Conservation (phyloP, 2,888 invertebrate species). For the Rutpela maculata region DNA sequence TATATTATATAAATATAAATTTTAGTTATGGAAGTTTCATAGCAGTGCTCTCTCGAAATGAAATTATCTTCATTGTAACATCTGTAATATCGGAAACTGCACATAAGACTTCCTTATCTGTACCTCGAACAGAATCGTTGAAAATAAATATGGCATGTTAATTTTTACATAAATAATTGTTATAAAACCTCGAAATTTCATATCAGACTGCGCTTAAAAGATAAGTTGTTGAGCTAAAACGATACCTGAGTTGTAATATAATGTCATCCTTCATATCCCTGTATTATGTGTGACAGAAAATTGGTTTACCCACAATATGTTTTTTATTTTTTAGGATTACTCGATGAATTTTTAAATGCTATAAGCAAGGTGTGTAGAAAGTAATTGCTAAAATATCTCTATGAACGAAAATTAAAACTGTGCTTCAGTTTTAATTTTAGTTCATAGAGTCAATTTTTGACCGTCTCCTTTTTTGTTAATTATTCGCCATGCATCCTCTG, state of each 20-base stretch:
- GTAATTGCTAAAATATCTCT: no score
- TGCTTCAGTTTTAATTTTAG: no score
- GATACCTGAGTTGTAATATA: background rate
- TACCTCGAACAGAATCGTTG: constrained; percentile 29
- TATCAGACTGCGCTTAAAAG: constrained; percentile 14
- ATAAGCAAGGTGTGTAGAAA: no score
- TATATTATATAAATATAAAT: constrained; percentile 60
- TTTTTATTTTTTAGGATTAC: background rate
- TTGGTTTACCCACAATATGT: background rate
- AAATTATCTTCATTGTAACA: constrained; percentile 46
- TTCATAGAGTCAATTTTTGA: no score
- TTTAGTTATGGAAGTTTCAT: constrained; percentile 56
- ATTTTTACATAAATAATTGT: constrained; percentile 30
- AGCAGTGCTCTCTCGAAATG: constrained; percentile 44
- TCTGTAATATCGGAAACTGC: constrained; percentile 33
- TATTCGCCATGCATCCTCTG: no score
- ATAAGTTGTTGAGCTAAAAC: background rate
- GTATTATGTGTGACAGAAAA: background rate
- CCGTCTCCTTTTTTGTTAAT: no score
- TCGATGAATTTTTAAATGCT: no score
- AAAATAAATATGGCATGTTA: constrained; percentile 34
- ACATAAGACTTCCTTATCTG: constrained; percentile 44
- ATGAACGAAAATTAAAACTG: no score
- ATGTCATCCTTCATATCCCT: background rate
- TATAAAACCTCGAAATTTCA: constrained; percentile 12